These are phyloP conservation scores for Leuciscus waleckii DNA, from an alignment of 2,797 vertebrate species.

Conservation along the genomic window DNA sequence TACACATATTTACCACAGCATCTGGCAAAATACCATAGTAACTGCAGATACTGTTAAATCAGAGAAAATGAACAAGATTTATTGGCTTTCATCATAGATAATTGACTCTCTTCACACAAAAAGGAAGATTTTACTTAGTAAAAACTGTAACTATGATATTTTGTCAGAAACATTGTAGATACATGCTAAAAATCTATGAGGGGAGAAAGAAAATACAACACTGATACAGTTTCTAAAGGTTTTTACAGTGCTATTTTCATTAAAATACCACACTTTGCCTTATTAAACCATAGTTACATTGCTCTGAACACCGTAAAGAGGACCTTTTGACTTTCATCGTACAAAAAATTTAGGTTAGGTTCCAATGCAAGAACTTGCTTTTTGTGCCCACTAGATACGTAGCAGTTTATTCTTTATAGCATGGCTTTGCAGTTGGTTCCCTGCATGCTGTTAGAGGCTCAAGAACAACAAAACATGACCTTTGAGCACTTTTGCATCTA, in stretches of 20 bases:
- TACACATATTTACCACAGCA: not conserved
- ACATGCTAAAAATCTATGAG: not conserved
- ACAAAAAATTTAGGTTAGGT: not conserved
- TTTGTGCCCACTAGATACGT: not conserved
- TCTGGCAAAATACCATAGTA: not conserved
- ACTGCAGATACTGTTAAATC: not conserved
- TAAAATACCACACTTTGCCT: not conserved
- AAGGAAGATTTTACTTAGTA: not conserved
- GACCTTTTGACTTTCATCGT: not conserved
- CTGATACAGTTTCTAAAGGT: not conserved
- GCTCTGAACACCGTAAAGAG: not conserved
- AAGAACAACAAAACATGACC: slow-evolving; percentile 74
- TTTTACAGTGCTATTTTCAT: not conserved
- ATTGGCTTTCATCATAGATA: not conserved
- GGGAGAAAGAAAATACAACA: not conserved
- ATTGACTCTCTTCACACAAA: not conserved
- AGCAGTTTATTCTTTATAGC: slow-evolving; percentile 11
- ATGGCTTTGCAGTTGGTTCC: slow-evolving; percentile 55
- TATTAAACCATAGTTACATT: not conserved
- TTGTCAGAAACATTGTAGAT: not conserved
- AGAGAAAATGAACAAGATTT: not conserved
- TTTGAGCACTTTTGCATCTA: slow-evolving; percentile 48
- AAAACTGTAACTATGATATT: not conserved
- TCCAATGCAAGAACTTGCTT: not conserved
- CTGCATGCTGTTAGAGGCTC: slow-evolving; percentile 71